A percentile compares a stretch with the other conserved stretches of the same genome.
Evolutionary conservation across 1,140 invertebrate genomes (phyloP).

Genomic region (Lethocerus indicus): DNA sequence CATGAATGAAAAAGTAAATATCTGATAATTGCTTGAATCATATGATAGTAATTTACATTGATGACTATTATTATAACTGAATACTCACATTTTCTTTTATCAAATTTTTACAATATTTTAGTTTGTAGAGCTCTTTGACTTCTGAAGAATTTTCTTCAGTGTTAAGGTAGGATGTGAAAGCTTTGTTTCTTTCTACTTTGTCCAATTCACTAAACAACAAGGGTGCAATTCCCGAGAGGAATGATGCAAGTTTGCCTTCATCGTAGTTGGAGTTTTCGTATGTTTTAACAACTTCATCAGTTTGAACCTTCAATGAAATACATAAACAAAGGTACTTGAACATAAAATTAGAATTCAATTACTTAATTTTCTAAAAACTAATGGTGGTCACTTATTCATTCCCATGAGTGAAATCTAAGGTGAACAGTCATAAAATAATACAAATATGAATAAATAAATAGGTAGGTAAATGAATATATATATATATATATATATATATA

Average conservation of each 20-base stretch:
- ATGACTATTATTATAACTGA: background rate
- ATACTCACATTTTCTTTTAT: background rate
- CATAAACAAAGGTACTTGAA: too few relatives aligned
- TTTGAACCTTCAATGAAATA: too few relatives aligned
- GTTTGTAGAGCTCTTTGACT: background rate
- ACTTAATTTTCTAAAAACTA: too few relatives aligned
- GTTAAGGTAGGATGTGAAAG: constrained; percentile 2
- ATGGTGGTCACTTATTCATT: too few relatives aligned
- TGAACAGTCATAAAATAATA: too few relatives aligned
- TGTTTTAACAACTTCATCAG: constrained; percentile 1
- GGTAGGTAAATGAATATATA: too few relatives aligned
- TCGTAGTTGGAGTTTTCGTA: constrained; percentile 1
- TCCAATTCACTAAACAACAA: constrained; percentile 7
- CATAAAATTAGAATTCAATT: too few relatives aligned
- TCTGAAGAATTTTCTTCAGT: background rate
- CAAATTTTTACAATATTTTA: background rate
- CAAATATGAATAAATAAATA: too few relatives aligned
- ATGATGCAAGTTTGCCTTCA: constrained; percentile 6
- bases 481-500: too few relatives aligned
- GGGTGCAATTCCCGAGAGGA: constrained; percentile 7
- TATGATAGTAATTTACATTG: background rate
- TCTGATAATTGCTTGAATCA: background rate
- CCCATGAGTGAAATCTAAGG: too few relatives aligned
- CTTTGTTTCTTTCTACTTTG: constrained; percentile 10
- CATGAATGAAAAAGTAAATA: too few relatives aligned